Base-by-base conservation (phyloP, 2,888 invertebrate species). In the Diadegma fenestrale region DNA sequence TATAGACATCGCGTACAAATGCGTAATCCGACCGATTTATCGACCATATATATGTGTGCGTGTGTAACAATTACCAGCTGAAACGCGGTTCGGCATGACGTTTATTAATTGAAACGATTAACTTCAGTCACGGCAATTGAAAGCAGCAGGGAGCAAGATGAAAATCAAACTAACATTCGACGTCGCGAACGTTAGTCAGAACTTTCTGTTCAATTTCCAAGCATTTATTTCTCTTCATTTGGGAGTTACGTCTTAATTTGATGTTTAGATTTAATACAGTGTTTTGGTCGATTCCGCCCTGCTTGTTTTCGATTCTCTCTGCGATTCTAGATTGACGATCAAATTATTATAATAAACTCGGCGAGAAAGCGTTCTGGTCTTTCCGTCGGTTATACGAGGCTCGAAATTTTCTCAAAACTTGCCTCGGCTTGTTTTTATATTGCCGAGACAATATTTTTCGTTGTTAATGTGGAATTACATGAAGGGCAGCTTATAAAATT, bases 31-130 rank as follows among this genome's bases (percentile, higher is more conserved):
- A 33, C 10, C 71, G 51, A 76, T 76, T 76, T 80, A 84, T 80
- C 51, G 76, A 45, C 54, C 26, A 54, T 41, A 22, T 17, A 54
- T 41, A 22, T 54, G 43, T 41, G 19, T 58, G 26, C 14, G 26
- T 26, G 58, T 58, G 26, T 45, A 66, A 78, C 43, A 63, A 63
- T 73, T 75, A 75, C 68, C 45, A 41, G 68, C 75, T 58, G 33
- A 69, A 63, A n/a, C n/a, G 51, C 69, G 41, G 69, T 83, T 83
- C 75, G 33, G 30, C 33, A 26, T 51, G 30, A 43, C 43, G 26
- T 75, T 69, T 63, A 83, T 83, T 83, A 79, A 79, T 83, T 73
- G 48, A 22, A 83, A 80, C 63, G 63, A 64, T 73, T 68, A 63
- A 63, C 79, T 48, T 79, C 75, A 73, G 45, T 78, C 81, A 51